Base-by-base conservation (phyloP, 2,113 vertebrate genomes). In the Gobius niger region DNA sequence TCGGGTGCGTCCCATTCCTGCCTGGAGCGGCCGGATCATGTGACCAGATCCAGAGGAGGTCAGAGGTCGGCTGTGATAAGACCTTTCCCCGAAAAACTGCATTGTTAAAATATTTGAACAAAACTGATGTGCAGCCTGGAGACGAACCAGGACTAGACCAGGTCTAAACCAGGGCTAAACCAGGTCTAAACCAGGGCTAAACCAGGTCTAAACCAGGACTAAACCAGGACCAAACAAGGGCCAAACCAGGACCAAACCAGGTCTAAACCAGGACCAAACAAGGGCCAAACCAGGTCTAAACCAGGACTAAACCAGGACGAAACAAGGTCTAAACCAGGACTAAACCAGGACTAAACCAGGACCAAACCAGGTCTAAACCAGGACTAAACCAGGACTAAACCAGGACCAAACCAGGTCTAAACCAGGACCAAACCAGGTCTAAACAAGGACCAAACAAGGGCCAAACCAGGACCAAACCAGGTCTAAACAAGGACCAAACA, bases 1-100 rank as follows among this genome's bases (percentile, higher is more conserved):
- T 16, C 24, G 24, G 24, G 24, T 24, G 24, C 24, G 24, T 24
- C 24, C 15, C 15, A 6, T 19, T 14, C 11, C 9, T 54, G 52
- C 52, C 54, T 57, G 54, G 54, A 40, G 54, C 19, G 1, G 54
- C 54, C 6, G 54, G 54, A 40, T 57, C 54, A 57, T 57, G 54
- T 57, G 54, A 40, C 54, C 54, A 34, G 54, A 7, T 14, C 24
- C 54, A 13, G 19, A 14, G 54, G 7, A 57, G 54, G 24, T 57
- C 24, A 40, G 54, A 57, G 54, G 54, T 57, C 54, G 2, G 19
- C 54, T 14, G 19, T 57, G 54, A 57, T 57, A 40, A 57, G 54
- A 6, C 24, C 9, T 4, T 5, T 24, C 12, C 11, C 52, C 52
- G 9, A 24, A 54, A 54, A 14, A 57, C 24, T 7, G 54, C 24